Conservation (phyloP, 1,140 invertebrate genomes). For the Thrips palmi region DNA sequence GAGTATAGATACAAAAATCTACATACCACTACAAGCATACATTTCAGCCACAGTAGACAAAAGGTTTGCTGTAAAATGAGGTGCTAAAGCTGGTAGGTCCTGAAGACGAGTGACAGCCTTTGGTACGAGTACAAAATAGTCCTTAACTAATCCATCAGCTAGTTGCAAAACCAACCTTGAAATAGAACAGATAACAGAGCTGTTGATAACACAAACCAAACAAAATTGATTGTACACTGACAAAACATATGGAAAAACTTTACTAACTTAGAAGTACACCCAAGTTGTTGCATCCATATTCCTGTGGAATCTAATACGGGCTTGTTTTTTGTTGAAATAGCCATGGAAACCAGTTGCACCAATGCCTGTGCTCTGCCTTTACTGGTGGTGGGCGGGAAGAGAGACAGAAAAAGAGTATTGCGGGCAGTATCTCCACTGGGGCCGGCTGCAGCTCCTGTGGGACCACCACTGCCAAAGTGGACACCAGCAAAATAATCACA, state of each 20-base stretch:
- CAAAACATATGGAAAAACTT: too few species aligned
- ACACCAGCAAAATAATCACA: constrained; percentile 52
- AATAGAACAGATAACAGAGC: too few species aligned
- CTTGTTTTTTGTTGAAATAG: constrained; percentile 50
- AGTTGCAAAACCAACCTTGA: constrained; percentile 43
- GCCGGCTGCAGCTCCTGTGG: too few species aligned
- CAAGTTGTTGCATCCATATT: constrained; percentile 68
- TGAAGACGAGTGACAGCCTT: constrained; percentile 41
- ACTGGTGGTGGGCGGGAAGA: constrained; percentile 50
- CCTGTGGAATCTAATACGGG: constrained; percentile 53
- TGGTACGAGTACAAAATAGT: constrained; percentile 55
- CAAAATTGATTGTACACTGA: too few species aligned
- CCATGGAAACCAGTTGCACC: constrained; percentile 58
- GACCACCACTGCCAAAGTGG: constrained; percentile 35
- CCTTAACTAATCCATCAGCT: constrained; percentile 52
- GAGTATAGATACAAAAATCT: not conserved
- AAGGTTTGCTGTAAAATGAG: constrained; percentile 63
- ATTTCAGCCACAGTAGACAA: constrained; percentile 62
- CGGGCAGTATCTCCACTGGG: constrained; percentile 54
- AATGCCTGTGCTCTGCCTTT: constrained; percentile 45
- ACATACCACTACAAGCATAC: constrained; percentile 26
- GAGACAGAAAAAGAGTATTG: constrained; percentile 59
- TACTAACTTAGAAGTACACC: constrained; percentile 50
- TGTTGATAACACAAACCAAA: too few species aligned
- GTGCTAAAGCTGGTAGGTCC: constrained; percentile 43